Percentiles rank a stretch among this genome's conserved stretches.
phyloP scores from a whole-genome alignment of 2,888 invertebrate species.

The Coelopa pilipes region DNA sequence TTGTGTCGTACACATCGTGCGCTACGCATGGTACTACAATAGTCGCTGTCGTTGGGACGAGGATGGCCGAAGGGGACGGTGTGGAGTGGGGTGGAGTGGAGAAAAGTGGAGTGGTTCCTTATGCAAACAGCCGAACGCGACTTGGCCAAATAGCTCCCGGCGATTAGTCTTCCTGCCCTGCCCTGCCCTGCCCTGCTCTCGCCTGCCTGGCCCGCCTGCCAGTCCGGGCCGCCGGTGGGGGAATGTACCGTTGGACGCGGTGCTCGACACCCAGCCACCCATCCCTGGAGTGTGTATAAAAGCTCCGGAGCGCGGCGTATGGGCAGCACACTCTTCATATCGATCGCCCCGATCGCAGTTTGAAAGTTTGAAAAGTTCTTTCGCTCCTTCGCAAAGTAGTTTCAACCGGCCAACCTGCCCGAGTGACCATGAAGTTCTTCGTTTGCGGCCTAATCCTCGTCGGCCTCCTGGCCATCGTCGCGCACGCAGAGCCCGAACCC shows the following conservation, averaged over 20 bases:
- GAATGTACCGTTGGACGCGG: slow-evolving; percentile 48
- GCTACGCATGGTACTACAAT: no score
- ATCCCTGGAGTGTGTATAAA: slow-evolving; percentile 51
- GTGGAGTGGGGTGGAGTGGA: no score
- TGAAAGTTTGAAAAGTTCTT: slow-evolving; percentile 43
- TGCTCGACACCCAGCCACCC: not conserved
- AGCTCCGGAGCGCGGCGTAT: slow-evolving; percentile 46
- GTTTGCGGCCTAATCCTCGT: slow-evolving; percentile 45
- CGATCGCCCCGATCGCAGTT: slow-evolving; percentile 52
- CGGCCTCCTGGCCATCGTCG: slow-evolving; percentile 39
- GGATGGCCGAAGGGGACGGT: no score
- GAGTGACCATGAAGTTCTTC: slow-evolving; percentile 42
- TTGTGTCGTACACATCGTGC: no score
- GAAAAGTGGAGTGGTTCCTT: no score
- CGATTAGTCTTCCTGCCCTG: slow-evolving; percentile 26
- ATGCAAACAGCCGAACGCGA: not conserved
- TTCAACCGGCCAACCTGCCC: slow-evolving; percentile 26
- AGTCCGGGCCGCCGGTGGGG: slow-evolving; percentile 26
- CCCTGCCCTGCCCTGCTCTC: slow-evolving; percentile 24
- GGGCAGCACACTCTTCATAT: slow-evolving; percentile 57
- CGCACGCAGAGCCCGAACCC: slow-evolving; percentile 38
- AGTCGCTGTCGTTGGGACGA: no score
- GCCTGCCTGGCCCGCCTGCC: no score
- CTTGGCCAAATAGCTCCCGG: slow-evolving; percentile 41
- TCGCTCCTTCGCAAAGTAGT: slow-evolving; percentile 42